Evolutionary conservation across 2,888 invertebrate species (phyloP).

Genomic region (Melikaiella ostensackeni): DNA sequence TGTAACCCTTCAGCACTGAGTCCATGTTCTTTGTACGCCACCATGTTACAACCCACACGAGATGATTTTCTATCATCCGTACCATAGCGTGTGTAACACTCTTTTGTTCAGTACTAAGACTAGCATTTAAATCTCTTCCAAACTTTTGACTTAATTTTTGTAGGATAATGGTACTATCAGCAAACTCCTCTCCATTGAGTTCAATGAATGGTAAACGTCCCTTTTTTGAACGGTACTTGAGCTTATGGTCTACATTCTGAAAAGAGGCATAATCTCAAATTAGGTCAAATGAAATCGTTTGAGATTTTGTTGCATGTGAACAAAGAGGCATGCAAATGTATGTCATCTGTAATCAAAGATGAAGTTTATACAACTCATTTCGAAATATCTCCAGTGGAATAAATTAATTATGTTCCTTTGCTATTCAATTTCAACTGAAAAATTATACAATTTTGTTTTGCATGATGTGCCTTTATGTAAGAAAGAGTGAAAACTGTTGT

Average conservation of each 20-base stretch:
- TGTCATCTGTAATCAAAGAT: no score
- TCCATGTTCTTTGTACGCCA: constrained; percentile 97
- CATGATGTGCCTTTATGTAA: no score
- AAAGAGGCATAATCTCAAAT: constrained; percentile 65
- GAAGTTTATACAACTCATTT: no score
- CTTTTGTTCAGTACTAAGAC: constrained; percentile 90
- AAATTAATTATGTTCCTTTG: no score
- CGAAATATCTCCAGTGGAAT: no score
- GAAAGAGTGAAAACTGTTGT: no score
- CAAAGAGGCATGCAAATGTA: no score
- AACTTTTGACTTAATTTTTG: constrained; percentile 91
- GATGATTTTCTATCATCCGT: constrained; percentile 96
- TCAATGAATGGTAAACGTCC: constrained; percentile 97
- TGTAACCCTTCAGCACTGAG: constrained; percentile 90
- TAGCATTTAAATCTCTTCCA: constrained; percentile 90
- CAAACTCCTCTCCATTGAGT: constrained; percentile 95
- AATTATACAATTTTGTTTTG: no score
- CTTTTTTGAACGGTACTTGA: constrained; percentile 95
- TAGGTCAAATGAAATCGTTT: background rate
- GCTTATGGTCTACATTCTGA: constrained; percentile 96
- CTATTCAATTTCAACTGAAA: no score
- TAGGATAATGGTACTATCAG: constrained; percentile 94
- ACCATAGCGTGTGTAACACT: constrained; percentile 94
- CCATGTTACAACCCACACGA: constrained; percentile 93
- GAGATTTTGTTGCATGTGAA: no score